Conservation (phyloP, 2,797 vertebrate species). For the Tympanoctomys barrerae region DNA sequence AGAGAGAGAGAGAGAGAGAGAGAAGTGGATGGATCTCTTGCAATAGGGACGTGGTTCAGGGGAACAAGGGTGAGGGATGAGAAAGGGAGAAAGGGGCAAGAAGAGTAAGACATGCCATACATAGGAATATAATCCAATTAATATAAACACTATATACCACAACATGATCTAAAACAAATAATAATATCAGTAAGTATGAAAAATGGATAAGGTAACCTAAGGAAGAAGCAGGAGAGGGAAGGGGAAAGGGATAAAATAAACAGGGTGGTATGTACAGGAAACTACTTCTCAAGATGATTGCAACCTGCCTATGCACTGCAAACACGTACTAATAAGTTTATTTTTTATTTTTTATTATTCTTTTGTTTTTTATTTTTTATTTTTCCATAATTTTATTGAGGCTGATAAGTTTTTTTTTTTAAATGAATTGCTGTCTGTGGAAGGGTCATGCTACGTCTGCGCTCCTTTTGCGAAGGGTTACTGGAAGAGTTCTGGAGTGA, state of each 20-base stretch:
- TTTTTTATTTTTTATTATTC: no score
- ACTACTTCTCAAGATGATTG: not conserved
- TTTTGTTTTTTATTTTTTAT: no score
- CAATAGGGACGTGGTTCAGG: not conserved
- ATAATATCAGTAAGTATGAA: not conserved
- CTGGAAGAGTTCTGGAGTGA: conserved; percentile 10
- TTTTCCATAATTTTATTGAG: no score
- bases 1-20: not conserved
- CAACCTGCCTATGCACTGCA: not conserved
- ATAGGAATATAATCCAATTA: not conserved
- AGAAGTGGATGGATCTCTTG: not conserved
- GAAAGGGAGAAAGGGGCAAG: not conserved
- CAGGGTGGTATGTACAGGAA: not conserved
- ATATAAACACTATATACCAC: not conserved
- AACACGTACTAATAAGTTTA: not conserved
- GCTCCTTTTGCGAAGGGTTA: conserved; percentile 60
- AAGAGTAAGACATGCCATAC: not conserved
- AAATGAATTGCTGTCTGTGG: not conserved
- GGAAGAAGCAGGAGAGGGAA: not conserved
- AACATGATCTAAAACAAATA: not conserved
- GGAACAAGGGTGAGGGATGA: not conserved
- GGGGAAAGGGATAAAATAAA: not conserved
- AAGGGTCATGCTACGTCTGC: not conserved
- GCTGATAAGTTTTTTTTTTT: not conserved
- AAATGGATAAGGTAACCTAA: not conserved